A percentile compares a stretch with the other conserved stretches of the same genome.
phyloP scores from a whole-genome alignment of 2,113 vertebrate species.

The Parus major region DNA sequence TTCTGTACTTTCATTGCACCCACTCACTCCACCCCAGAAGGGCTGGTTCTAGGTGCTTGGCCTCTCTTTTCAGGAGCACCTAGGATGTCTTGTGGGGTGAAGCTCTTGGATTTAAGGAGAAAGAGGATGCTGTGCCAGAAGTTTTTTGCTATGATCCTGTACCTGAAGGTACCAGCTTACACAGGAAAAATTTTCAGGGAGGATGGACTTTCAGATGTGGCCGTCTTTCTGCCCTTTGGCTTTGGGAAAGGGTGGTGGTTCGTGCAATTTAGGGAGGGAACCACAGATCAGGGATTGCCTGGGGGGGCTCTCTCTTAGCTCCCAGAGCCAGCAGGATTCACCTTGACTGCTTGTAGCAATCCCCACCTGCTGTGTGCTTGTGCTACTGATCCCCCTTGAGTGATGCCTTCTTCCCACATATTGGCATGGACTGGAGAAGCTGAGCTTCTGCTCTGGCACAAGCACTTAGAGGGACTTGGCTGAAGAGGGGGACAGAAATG shows the following conservation, averaged over 20 bases:
- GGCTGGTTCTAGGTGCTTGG: neutral
- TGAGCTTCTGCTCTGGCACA: neutral
- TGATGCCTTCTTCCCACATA: neutral
- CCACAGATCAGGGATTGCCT: neutral
- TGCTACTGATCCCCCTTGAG: neutral
- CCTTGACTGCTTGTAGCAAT: neutral
- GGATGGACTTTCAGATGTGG: neutral
- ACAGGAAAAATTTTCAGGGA: neutral
- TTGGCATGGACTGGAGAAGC: neutral
- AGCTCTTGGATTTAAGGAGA: neutral
- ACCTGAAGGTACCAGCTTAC: neutral
- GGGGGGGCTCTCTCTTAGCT: neutral
- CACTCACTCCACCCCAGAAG: neutral
- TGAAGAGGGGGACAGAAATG: neutral
- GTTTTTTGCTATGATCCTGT: neutral
- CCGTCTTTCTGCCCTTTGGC: neutral
- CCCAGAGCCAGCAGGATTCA: neutral
- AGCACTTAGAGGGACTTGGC: neutral
- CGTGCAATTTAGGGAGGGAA: accelerated
- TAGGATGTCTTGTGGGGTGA: neutral
- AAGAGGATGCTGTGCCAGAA: neutral
- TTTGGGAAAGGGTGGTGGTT: neutral
- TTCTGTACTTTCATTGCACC: neutral
- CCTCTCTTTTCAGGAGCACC: neutral
- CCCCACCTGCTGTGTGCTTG: neutral